A percentile compares a stretch with the other conserved stretches of the same genome.
phyloP scores from a whole-genome alignment of 2,888 invertebrate genomes.

The Eupithecia insigniata region DNA sequence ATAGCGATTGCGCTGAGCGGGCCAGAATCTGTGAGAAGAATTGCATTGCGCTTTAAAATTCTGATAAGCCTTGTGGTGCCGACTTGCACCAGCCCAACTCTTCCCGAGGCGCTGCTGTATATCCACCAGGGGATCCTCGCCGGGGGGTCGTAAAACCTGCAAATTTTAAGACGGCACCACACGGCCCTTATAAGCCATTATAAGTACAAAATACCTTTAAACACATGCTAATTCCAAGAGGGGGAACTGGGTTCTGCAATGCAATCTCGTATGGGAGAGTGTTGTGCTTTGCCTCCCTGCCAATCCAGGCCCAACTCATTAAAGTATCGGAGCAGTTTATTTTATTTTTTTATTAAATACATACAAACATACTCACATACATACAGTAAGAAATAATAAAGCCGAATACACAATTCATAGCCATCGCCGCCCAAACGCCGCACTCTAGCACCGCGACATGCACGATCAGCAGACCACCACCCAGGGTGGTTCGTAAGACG shows the following conservation, averaged over 20 bases:
- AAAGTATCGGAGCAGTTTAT: too few species aligned
- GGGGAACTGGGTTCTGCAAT: too few species aligned
- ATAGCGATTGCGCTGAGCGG: slow-evolving; percentile 60
- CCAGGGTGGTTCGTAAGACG: slow-evolving; percentile 56
- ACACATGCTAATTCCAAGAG: too few species aligned
- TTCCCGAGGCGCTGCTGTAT: neutral
- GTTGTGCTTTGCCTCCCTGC: too few species aligned
- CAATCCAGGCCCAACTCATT: too few species aligned
- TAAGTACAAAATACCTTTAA: too few species aligned
- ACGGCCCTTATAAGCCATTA: too few species aligned
- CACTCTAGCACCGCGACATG: slow-evolving; percentile 60
- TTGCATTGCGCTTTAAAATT: neutral
- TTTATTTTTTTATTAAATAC: neutral
- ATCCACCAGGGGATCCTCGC: too few species aligned
- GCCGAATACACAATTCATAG: slow-evolving; percentile 54
- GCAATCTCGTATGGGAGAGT: too few species aligned
- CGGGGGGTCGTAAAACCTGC: too few species aligned
- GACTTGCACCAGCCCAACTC: neutral
- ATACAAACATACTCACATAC: slow-evolving; percentile 42
- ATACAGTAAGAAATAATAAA: slow-evolving; percentile 55
- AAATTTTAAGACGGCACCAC: too few species aligned
- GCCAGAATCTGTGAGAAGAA: slow-evolving; percentile 39
- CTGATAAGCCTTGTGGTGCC: neutral
- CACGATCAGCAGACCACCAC: neutral
- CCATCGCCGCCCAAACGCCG: slow-evolving; percentile 57